A percentile compares a stretch with the other conserved stretches of the same genome.
Evolutionary conservation across 2,797 vertebrate species (phyloP).

Genomic region (Orestias chungarensis): DNA sequence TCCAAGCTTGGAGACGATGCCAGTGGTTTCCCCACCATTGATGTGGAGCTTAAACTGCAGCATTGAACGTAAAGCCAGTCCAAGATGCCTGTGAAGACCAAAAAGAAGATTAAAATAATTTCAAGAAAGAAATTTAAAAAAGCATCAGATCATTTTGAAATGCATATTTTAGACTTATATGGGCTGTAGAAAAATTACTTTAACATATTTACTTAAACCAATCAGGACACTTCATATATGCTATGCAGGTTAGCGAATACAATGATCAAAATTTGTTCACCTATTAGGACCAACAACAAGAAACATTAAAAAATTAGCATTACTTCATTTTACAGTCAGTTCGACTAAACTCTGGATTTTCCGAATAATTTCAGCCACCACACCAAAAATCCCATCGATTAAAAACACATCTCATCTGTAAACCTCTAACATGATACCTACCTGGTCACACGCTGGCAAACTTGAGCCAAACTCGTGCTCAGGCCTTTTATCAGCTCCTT

Average conservation of each 20-base stretch:
- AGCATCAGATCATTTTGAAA: not conserved
- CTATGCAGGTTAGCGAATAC: not conserved
- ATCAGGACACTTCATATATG: no score
- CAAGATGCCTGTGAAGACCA: not conserved
- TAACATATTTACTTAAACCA: not conserved
- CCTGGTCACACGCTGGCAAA: conserved; percentile 31
- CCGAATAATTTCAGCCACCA: not conserved
- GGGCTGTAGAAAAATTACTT: not conserved
- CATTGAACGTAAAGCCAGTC: not conserved
- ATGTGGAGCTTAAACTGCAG: not conserved
- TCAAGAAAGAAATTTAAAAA: not conserved
- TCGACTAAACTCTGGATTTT: not conserved
- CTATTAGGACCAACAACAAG: not conserved
- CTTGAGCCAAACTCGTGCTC: accelerated
- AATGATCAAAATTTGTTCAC: not conserved
- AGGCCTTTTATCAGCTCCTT: conserved; percentile 32
- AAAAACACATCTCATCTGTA: not conserved
- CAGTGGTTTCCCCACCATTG: not conserved
- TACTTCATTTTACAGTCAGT: not conserved
- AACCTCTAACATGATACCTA: conserved; percentile 8
- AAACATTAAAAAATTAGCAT: no score
- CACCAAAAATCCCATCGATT: not conserved
- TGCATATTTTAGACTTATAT: not conserved
- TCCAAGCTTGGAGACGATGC: not conserved
- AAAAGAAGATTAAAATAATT: not conserved